These are phyloP conservation scores for Drosophila hamatofila DNA, from an alignment of 2,888 invertebrate species.

Conservation along the genomic window DNA sequence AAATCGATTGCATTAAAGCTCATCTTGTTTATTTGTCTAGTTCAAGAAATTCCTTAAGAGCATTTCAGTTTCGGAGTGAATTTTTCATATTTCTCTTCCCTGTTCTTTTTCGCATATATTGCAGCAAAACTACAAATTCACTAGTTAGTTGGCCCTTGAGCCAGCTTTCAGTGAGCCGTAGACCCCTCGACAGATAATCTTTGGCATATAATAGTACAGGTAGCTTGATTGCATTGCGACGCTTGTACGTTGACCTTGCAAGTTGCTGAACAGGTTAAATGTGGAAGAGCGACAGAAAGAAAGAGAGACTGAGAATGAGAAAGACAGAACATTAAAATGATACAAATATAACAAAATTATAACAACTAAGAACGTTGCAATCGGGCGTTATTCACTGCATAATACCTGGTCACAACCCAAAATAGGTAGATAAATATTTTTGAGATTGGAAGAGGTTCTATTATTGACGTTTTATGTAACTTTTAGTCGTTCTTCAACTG, in stretches of 20 bases:
- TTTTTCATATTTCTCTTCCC: not conserved
- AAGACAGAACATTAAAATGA: not conserved
- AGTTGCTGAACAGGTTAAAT: slow-evolving; percentile 59
- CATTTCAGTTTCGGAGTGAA: not conserved
- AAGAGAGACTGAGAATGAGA: not conserved
- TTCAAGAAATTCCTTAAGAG: not conserved
- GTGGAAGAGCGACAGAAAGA: not conserved
- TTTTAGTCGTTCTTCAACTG: not conserved
- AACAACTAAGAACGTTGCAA: not conserved
- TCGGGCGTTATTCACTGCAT: not conserved
- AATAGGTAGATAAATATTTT: no score
- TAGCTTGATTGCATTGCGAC: slow-evolving; percentile 60
- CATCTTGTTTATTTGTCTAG: not conserved
- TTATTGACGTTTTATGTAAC: no score
- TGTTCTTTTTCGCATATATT: not conserved
- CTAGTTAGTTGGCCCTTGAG: not conserved
- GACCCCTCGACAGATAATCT: slow-evolving; percentile 11
- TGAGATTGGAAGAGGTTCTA: no score
- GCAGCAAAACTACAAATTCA: not conserved
- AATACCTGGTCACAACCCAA: not conserved
- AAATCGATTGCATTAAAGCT: not conserved
- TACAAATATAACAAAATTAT: not conserved
- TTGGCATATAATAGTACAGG: slow-evolving; percentile 10
- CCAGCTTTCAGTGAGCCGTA: slow-evolving; percentile 15
- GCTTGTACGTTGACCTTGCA: slow-evolving; percentile 55